Percentiles rank a stretch among this genome's conserved stretches.
These are phyloP conservation scores for Myotis davidii DNA, from an alignment of 2,113 vertebrate genomes.

Conservation along the genomic window DNA sequence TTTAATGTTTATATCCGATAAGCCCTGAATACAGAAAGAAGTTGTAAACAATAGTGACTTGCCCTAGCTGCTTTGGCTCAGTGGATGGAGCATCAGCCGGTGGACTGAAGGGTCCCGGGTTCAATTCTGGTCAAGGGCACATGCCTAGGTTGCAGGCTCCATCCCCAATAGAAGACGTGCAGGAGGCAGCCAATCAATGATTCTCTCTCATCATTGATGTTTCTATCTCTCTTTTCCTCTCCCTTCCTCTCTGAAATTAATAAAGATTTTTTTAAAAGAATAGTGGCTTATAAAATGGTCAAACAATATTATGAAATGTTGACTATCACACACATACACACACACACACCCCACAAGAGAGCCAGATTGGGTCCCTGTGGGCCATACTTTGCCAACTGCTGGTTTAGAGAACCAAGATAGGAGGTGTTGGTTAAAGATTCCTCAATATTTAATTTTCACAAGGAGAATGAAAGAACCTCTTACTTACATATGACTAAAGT, in stretches of 20 bases:
- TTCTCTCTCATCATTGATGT: background rate
- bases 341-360: background rate
- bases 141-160: background rate
- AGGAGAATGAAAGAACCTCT: background rate
- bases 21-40: background rate
- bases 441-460: background rate
- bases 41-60: background rate
- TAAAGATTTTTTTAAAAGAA: background rate
- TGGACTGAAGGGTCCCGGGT: background rate
- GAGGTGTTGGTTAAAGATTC: background rate
- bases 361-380: background rate
- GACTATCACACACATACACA: background rate
- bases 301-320: background rate
- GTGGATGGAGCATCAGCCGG: background rate
- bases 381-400: background rate
- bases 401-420: background rate
- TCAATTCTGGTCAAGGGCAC: background rate
- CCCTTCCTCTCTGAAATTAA: background rate
- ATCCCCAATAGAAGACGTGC: background rate
- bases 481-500: background rate
- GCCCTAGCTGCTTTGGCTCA: background rate
- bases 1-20: background rate
- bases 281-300: background rate
- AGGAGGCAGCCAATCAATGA: background rate
- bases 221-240: background rate